Evolutionary conservation across 2,888 invertebrate genomes (phyloP), one percentile per base, ranked within the genome.

Genomic region (Diarsia mendica): DNA sequence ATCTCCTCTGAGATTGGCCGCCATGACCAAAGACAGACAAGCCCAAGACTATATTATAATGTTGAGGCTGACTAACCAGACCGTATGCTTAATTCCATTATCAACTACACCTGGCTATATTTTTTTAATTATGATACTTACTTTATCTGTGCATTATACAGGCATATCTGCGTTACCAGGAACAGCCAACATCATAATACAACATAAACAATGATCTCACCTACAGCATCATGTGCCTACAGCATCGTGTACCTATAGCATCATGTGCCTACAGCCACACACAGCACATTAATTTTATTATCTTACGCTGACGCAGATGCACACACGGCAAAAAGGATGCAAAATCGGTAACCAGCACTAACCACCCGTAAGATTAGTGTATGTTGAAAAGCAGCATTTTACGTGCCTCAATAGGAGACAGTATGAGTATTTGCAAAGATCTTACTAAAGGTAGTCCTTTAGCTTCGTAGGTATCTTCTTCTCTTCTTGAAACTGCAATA

Each of bases 161-260:
- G 18, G 61, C 82, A 18, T 82, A 86, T 86, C 84, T 70, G 63
- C 23, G 51, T 61, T 88, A 85, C 88, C 70, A 80, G 82, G 87
- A 88, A 88, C 79, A 75, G 82, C 84, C 81, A 86, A 83, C 86
- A 79, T 67, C 72, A 63, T 83, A 89, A 85, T 88, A 80, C 77
- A 85, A 83, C 81, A 84, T 86, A 89, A 90, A 89, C 89, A 90
- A 87, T 91, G 90, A 90, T 85, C 85, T 91, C 91, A 90, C 85
- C 82, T 79, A 67, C 72, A 69, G 46, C 53, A 18, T 33, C 33
- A 33, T 60, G 18, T 28, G 58, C 58, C 58, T 28, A 28, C 28
- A 28, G 28, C 28, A 28, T 28, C 28, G 2, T 28, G 28, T 28
- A 90, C 85, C 82, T 79, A 67, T 70, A 69, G 46, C 53, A 18